Base-by-base conservation (phyloP, 2,113 vertebrate species). In the Poeciliopsis retropinna region DNA sequence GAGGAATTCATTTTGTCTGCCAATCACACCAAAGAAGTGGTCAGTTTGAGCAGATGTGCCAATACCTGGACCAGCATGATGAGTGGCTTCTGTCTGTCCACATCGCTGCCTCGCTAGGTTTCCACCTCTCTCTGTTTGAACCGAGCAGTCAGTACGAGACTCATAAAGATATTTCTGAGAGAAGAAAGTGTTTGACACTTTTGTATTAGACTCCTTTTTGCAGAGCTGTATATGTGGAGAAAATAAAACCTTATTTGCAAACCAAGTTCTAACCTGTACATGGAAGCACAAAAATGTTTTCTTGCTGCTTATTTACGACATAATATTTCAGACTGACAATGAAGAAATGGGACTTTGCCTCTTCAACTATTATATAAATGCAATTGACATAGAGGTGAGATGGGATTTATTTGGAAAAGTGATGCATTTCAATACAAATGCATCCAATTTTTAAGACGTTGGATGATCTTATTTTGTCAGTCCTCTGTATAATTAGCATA, bases 1-100 rank as follows among this genome's bases (percentile, higher is more conserved):
- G 67, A 85, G 75, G 91, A 91, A 91, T 92, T 92, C 87, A 93
- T 91, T 93, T 93, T 92, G 85, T 78, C 87, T 90, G 92, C 90
- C 91, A 91, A 82, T 93, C 92, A 91, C 85, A 76, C 41, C 76
- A 67, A 64, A 78, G 90, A 88, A 88, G 90, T 87, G 88, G 89
- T 91, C 89, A 91, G 70, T 89, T 86, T 81, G 72, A 7, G 51
- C 80, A 78, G 83, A 89, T n/a, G 82, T 93, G 92, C 91, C 90
- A 88, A 93, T 93, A 92, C 74, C 79, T 89, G 39, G 76, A 86
- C 87, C 44, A 54, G 62, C n/a, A 61, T 88, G 91, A 90, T 91
- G 90, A 92, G 70, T 91, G 91, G 90, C 86, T 89, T 88, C 79
- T 89, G 83, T 87, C 88, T 81, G 61, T 88, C 74, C 64, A 73